These are phyloP conservation scores for Parus major DNA, from an alignment of 2,113 vertebrate genomes.

Conservation along the genomic window DNA sequence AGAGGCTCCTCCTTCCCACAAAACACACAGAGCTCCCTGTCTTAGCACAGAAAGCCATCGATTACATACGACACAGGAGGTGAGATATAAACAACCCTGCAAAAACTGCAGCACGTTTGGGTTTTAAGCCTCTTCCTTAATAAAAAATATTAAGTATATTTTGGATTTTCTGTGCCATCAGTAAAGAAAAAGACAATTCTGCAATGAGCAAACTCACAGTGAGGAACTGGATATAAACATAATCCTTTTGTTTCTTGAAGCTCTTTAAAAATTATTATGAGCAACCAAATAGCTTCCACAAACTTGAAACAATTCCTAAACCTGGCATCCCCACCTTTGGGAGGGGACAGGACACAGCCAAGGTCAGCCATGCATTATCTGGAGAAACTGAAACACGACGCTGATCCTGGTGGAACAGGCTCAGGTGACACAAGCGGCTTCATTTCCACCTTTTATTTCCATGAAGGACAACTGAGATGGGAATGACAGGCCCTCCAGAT, in stretches of 20 bases:
- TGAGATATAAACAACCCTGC: not conserved
- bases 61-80: not conserved
- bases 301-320: not conserved
- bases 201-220: not conserved
- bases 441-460: slow-evolving; percentile 8
- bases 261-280: not conserved
- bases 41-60: not conserved
- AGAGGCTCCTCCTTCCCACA: not conserved
- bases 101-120: not conserved
- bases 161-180: not conserved
- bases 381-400: not conserved
- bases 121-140: not conserved
- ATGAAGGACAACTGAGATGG: not conserved
- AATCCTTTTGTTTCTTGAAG: not conserved
- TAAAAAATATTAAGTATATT: not conserved
- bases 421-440: slow-evolving; percentile 18
- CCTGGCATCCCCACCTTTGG: not conserved
- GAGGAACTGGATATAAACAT: not conserved
- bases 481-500: not conserved
- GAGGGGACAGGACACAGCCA: not conserved
- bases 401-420: not conserved
- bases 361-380: not conserved
- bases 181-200: not conserved
- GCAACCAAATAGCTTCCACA: not conserved
- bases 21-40: not conserved